A percentile compares a stretch with the other conserved stretches of the same genome.
Conservation (phyloP, 64 coral and sea anemone genomes). For the Actinia tenebrosa region DNA sequence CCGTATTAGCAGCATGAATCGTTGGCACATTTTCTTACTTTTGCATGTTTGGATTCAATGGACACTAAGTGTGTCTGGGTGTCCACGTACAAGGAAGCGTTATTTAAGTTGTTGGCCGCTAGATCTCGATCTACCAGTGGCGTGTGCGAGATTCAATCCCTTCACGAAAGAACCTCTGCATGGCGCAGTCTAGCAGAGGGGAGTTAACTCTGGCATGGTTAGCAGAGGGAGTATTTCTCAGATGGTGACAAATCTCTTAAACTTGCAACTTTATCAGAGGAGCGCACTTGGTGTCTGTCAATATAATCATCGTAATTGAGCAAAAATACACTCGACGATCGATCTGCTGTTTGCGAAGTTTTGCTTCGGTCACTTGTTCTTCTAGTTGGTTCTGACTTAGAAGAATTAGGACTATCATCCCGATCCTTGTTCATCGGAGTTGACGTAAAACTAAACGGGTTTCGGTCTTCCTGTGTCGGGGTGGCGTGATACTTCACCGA, state of each 20-base stretch:
- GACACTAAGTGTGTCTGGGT: too few relatives aligned
- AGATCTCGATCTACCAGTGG: too few relatives aligned
- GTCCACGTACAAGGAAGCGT: too few relatives aligned
- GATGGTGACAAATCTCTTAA: conserved; percentile 75
- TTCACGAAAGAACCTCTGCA: too few relatives aligned
- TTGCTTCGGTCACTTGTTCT: not conserved
- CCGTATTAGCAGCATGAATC: too few relatives aligned
- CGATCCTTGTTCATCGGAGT: not conserved
- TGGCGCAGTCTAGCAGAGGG: too few relatives aligned
- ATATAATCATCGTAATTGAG: conserved; percentile 82
- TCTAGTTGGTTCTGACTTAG: conserved; percentile 5
- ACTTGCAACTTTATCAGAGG: conserved; percentile 67
- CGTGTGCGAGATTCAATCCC: too few relatives aligned
- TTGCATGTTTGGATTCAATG: too few relatives aligned
- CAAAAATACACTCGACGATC: conserved; percentile 51
- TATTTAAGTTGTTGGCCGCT: too few relatives aligned
- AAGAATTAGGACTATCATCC: not conserved
- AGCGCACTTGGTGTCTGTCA: conserved; percentile 71
- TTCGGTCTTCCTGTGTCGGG: not conserved
- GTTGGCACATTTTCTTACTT: too few relatives aligned
- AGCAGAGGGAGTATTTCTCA: conserved; percentile 43
- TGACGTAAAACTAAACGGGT: not conserved
- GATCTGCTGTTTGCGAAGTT: not conserved
- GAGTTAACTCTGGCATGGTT: too few relatives aligned
- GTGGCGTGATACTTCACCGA: not conserved